Percentiles rank a stretch among this genome's conserved stretches.
phyloP scores from a whole-genome alignment of 1,140 invertebrate genomes.

The Drusus annulatus region DNA sequence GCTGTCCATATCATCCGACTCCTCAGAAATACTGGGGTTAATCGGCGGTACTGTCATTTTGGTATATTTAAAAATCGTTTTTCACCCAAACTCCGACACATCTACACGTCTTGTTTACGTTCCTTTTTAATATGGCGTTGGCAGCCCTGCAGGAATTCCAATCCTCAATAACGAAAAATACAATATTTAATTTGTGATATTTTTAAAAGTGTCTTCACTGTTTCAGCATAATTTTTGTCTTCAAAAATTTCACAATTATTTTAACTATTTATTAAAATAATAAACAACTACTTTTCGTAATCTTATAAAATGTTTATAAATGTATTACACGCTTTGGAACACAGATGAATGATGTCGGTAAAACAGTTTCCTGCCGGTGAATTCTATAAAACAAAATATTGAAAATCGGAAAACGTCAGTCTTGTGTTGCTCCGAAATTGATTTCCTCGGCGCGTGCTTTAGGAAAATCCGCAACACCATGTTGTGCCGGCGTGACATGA shows the following conservation, averaged over 20 bases:
- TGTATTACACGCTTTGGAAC: conserved; percentile 19
- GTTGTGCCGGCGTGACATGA: conserved; percentile 35
- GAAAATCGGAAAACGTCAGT: conserved; percentile 38
- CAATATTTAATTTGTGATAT: not conserved
- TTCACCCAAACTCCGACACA: conserved; percentile 46
- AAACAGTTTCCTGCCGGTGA: conserved; percentile 18
- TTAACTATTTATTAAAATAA: no score
- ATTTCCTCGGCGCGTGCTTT: conserved; percentile 42
- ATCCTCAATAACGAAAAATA: not conserved
- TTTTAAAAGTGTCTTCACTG: not conserved
- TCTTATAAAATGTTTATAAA: not conserved
- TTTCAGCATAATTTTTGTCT: no score
- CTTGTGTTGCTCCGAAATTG: conserved; percentile 12
- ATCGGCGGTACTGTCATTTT: conserved; percentile 72
- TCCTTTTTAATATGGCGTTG: conserved; percentile 51
- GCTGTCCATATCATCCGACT: conserved; percentile 71
- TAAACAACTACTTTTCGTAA: not conserved
- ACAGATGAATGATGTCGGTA: not conserved
- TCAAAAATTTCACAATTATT: no score
- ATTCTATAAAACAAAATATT: not conserved
- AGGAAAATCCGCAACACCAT: conserved; percentile 29
- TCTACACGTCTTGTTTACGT: conserved; percentile 47
- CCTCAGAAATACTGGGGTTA: conserved; percentile 72
- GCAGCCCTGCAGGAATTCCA: conserved; percentile 26
- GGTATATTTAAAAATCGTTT: conserved; percentile 66